phyloP scores from a whole-genome alignment of 2,113 vertebrate genomes.

The Antigone vipio region DNA sequence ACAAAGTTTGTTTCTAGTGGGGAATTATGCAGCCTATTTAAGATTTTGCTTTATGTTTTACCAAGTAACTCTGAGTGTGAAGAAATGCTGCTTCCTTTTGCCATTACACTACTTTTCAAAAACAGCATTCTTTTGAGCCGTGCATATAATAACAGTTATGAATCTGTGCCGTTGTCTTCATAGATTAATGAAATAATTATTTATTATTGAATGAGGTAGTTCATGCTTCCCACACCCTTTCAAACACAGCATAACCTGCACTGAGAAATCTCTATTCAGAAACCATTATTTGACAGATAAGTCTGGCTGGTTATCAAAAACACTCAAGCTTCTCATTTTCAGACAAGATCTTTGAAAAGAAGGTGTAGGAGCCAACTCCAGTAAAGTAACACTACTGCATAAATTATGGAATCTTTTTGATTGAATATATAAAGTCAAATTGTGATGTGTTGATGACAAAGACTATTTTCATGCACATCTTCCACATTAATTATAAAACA shows the following conservation, averaged over 20 bases:
- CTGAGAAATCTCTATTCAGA: neutral
- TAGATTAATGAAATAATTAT: neutral
- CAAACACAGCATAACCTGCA: neutral
- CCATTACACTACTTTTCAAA: neutral
- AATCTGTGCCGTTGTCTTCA: neutral
- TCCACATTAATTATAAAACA: neutral
- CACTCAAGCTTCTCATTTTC: neutral
- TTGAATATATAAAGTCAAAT: neutral
- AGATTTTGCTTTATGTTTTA: neutral
- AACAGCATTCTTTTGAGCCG: neutral
- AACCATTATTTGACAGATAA: neutral
- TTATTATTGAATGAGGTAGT: neutral
- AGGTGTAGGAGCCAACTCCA: neutral
- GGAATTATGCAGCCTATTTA: neutral
- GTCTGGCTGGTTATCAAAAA: neutral
- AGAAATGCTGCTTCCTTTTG: neutral
- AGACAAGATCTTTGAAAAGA: neutral
- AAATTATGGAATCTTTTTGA: neutral
- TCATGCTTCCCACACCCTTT: neutral
- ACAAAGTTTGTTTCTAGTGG: neutral
- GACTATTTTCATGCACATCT: neutral
- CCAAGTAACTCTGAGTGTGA: neutral
- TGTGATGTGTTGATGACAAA: neutral
- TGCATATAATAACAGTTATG: neutral
- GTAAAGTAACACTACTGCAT: neutral